phyloP scores from a whole-genome alignment of 2,888 invertebrate species.

The Tipula vernalis region DNA sequence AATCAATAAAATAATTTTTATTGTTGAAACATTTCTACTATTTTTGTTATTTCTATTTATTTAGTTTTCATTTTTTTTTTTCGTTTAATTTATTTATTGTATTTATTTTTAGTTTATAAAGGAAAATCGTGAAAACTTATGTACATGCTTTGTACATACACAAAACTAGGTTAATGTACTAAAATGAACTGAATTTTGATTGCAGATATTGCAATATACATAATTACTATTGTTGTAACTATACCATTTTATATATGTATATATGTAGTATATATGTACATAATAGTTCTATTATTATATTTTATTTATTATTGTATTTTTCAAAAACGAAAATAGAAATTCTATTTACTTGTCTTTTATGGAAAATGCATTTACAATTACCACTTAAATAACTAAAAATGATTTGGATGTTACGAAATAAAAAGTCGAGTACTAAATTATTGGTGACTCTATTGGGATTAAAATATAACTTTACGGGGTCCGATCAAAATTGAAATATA shows the following conservation, averaged over 20 bases:
- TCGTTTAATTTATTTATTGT: not conserved
- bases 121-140: not conserved
- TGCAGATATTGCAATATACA: conserved; percentile 4
- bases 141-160: not conserved
- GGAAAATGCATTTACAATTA: not conserved
- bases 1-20: not conserved
- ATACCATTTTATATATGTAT: no score
- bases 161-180: not conserved
- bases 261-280: no score
- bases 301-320: not conserved
- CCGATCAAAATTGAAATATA: no score
- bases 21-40: not conserved
- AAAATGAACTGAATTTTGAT: not conserved
- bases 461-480: no score
- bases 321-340: not conserved
- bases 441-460: no score
- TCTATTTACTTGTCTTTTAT: not conserved
- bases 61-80: not conserved
- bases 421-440: no score
- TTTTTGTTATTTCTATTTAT: not conserved
- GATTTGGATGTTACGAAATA: no score
- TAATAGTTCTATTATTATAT: not conserved
- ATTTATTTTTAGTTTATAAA: not conserved
- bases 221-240: not conserved
- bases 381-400: no score